phyloP scores from a whole-genome alignment of 2,113 vertebrate species.

The Cranoglanis bouderius region DNA sequence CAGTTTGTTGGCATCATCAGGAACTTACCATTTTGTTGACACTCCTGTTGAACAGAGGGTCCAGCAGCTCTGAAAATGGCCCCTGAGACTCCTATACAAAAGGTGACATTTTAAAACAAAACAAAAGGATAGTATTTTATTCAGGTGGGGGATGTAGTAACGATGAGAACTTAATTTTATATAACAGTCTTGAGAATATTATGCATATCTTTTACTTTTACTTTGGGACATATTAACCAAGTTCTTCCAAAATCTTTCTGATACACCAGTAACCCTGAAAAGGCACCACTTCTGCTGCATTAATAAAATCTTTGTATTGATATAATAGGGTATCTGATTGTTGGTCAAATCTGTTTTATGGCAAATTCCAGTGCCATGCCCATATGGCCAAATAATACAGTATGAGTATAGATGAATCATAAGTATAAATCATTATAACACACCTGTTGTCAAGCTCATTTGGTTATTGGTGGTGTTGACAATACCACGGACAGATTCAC shows the following conservation, averaged over 20 bases:
- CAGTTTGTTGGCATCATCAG: not conserved
- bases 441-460: slow-evolving; percentile 57
- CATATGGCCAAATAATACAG: not conserved
- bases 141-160: not conserved
- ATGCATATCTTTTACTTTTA: not conserved
- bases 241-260: not conserved
- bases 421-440: not conserved
- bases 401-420: not conserved
- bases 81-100: slow-evolving; percentile 60
- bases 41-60: slow-evolving; percentile 56
- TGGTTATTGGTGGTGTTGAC: slow-evolving; percentile 62
- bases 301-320: not conserved
- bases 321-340: not conserved
- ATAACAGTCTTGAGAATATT: not conserved
- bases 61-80: slow-evolving; percentile 63
- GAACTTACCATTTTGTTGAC: slow-evolving; percentile 51
- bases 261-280: not conserved
- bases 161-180: not conserved
- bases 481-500: slow-evolving; percentile 57
- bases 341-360: not conserved
- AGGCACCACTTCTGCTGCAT: not conserved
- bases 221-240: not conserved
- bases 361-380: not conserved
- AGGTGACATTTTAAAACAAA: not conserved
- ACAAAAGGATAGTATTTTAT: not conserved